Evolutionary conservation across 1,140 invertebrate genomes (phyloP), one percentile per base, ranked within the genome.

Genomic region (Cotesia glomerata): DNA sequence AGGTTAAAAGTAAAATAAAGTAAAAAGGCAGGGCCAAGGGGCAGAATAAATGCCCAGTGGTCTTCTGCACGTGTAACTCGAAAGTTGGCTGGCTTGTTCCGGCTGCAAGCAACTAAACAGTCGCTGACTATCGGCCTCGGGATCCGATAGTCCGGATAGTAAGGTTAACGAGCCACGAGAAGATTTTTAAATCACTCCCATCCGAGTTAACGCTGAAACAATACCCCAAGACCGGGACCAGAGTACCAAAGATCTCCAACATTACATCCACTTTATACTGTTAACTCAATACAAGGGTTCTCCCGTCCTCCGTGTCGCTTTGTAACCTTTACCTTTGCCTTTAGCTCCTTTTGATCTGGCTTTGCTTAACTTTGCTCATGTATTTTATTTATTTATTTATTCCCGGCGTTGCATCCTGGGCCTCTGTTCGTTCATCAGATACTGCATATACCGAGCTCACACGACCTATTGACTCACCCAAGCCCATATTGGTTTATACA

Each of bases 141-240:
- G 67, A 85, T 85, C 84, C 80, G 83, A 85, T 85, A 85, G 79
- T 76, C 85, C 84, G 79, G 83, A 85, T 85, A 85, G 79, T 76
- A 16, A 58, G 79, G 65, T 85, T 87, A 87, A 87, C 84, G 84
- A 87, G 84, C 76, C 85, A 87, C 85, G 85, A 87, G 82, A 84
- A 80, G 79, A 85, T 87, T 86, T 86, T 86, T 85, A 85, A 86
- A 82, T 84, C 83, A 82, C 76, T 79, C 26, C 26, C 26, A 26
- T 26, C 26, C 26, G 26, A 26, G 26, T 26, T 26, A 26, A 26
- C 26, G 26, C 14, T 34, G 51, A 74, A 61, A 69, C 59, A 74
- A 62, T 67, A 56, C 69, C 65, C 64, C 26, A n/a, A 14, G 39
- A 56, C 58, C 52, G 34, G 39, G 51, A 52, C 62, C 56, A 58